Evolutionary conservation across 1,140 invertebrate genomes (phyloP), one percentile per base, ranked within the genome.

Genomic region (Hylyphantes graminicola): DNA sequence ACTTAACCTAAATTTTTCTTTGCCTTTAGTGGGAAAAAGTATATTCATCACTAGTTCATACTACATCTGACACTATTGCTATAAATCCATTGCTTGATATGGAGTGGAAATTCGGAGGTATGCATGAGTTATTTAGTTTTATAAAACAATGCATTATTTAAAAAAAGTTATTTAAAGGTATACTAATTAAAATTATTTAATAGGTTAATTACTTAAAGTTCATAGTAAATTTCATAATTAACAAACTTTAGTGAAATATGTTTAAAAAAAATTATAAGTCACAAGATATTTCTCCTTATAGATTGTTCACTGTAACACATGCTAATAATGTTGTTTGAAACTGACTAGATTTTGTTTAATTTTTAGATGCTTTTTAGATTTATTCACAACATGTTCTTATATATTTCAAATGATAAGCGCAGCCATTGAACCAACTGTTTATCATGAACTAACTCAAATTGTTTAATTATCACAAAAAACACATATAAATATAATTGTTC

Each of bases 51-150:
- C 57, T 85, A 21, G 54, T 85, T 7, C 75, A 73, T 63, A 48
- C 74, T 11, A 63, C 75, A 17, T 15, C 55, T 53, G 59, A 73
- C 13, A 63, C 51, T 12, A 78, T 85, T 21, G 55, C 55, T 54
- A 80, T 86, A 11, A 86, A 86, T 63, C 85, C 70, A 48, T 80
- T 86, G 48, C 35, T 86, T 21, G 85, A 86, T 57, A 86, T 86
- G 75, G 85, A 86, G 63, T 86, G 85, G 85, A 86, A 86, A 73
- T 86, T 86, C 78, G 85, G 85, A 75, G 85, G 85, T 86, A 77
- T 68, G 59, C 63, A 21, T 68, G 3, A 54, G n/a, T 76, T 61
- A 50, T n/a, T 50, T 63, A n/a, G 13, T 76, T 21, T 21, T 19
- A 17, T 55, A 35, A 67, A 50, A n/a, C n/a, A 63, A n/a, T 65